These are phyloP conservation scores for Solenopsis fugax DNA, from an alignment of 1,140 invertebrate species.

Conservation along the genomic window DNA sequence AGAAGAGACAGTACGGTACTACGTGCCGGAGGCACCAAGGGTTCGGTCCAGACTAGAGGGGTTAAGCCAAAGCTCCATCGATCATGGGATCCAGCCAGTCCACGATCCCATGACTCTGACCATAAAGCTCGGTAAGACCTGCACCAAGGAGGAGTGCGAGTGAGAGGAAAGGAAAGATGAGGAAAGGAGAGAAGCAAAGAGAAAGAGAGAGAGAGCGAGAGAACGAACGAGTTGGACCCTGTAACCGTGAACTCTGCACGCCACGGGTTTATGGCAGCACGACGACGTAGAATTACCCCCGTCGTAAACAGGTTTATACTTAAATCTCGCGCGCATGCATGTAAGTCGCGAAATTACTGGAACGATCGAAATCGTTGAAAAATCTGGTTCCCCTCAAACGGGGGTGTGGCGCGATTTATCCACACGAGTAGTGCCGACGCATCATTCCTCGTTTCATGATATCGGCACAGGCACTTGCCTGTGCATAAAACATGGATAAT, in stretches of 20 bases:
- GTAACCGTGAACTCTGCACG: slow-evolving; percentile 76
- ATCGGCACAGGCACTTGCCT: not conserved
- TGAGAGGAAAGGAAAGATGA: not conserved
- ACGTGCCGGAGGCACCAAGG: slow-evolving; percentile 66
- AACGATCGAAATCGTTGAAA: slow-evolving; percentile 70
- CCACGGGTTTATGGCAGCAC: slow-evolving; percentile 73
- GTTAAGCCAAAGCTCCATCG: slow-evolving; percentile 81
- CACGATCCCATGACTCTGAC: slow-evolving; percentile 77
- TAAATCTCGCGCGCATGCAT: slow-evolving; percentile 76
- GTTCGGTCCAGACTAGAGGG: slow-evolving; percentile 68
- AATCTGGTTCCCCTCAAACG: slow-evolving; percentile 38
- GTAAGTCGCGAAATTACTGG: slow-evolving; percentile 72
- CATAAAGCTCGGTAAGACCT: slow-evolving; percentile 72
- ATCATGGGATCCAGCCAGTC: slow-evolving; percentile 78
- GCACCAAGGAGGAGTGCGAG: slow-evolving; percentile 43
- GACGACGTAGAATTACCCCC: slow-evolving; percentile 80
- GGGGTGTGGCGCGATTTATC: slow-evolving; percentile 69
- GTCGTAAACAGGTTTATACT: slow-evolving; percentile 78
- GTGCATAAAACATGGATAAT: not conserved
- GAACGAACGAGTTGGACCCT: slow-evolving; percentile 45
- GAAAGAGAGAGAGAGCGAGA: not conserved
- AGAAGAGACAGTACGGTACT: slow-evolving; percentile 50
- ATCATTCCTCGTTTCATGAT: slow-evolving; percentile 3
- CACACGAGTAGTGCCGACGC: not conserved
- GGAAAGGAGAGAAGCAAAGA: slow-evolving; percentile 9